These are phyloP conservation scores for Poecilia picta DNA, from an alignment of 2,797 vertebrate genomes.

Conservation along the genomic window DNA sequence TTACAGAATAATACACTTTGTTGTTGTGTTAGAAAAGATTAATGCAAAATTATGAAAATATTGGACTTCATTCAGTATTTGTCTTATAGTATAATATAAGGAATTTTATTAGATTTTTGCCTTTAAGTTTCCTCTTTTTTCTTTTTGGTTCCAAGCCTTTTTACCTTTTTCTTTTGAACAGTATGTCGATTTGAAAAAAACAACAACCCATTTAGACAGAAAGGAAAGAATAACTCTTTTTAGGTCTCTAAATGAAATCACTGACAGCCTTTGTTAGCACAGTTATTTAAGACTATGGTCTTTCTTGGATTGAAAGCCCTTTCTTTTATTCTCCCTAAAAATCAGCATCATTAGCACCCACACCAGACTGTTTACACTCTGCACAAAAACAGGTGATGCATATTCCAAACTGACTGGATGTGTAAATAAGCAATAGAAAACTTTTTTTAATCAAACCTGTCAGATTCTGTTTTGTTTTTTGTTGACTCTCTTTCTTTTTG, in stretches of 20 bases:
- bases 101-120: not conserved
- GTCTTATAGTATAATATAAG: not conserved
- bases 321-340: not conserved
- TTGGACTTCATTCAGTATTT: not conserved
- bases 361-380: not conserved
- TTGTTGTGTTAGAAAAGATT: not conserved
- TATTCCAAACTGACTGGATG: not conserved
- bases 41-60: not conserved
- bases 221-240: not conserved
- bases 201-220: not conserved
- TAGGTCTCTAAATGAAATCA: not conserved
- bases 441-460: not conserved
- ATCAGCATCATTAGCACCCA: not conserved
- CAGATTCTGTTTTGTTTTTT: not conserved
- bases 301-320: not conserved
- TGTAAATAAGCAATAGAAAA: not conserved
- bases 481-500: no score
- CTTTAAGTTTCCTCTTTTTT: not conserved
- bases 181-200: not conserved
- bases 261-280: not conserved
- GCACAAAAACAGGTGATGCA: not conserved
- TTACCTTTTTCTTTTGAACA: not conserved
- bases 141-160: not conserved
- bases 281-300: not conserved
- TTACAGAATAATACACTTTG: not conserved